Evolutionary conservation across 2,888 invertebrate genomes (phyloP), one percentile per base, ranked within the genome.

Genomic region (Glomeris marginata): DNA sequence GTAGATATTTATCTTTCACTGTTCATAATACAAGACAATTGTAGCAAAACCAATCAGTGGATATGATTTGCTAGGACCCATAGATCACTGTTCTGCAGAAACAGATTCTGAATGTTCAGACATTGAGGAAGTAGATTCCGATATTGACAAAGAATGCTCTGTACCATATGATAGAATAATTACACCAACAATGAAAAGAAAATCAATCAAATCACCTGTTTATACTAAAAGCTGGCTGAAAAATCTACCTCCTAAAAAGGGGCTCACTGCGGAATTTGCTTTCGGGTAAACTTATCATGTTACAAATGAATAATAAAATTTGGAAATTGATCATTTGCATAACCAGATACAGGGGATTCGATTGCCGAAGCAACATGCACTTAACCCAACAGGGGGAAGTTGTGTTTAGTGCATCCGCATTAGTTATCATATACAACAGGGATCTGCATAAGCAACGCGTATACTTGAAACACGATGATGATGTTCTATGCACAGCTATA

Each of bases 381-480:
- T 68, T 65, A 57, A 63, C 65, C 1, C 63, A 63, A 54, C 59
- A 56, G 45, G 67, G 66, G 3, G 63, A 65, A 45, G 59, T 69
- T 2, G 67, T 69, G 3, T 70, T 67, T 55, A 68, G 68, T 51
- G 66, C 69, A 20, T 69, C 69, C 1, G 68, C 68, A 1, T 61
- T 66, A 6, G 68, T 67, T 18, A 61, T 70, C n/a, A 61, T 69
- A 6, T 62, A 61, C 51, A 63, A 65, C 57, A 58, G 59, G 40
- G 62, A 62, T 37, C 62, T 62, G 34, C 60, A 62, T 52, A 59
- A 58, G 2, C 69, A 69, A 58, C 57, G 63, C 13, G 67, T 68
- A 57, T 70, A 70, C 56, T 56, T 62, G 2, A 62, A 63, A 44
- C 70, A 70, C 55, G 68, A 67, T 2, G 69, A 70, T 57, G 70